Conservation (phyloP, 1,140 invertebrate genomes). For the Aphis craccivora region DNA sequence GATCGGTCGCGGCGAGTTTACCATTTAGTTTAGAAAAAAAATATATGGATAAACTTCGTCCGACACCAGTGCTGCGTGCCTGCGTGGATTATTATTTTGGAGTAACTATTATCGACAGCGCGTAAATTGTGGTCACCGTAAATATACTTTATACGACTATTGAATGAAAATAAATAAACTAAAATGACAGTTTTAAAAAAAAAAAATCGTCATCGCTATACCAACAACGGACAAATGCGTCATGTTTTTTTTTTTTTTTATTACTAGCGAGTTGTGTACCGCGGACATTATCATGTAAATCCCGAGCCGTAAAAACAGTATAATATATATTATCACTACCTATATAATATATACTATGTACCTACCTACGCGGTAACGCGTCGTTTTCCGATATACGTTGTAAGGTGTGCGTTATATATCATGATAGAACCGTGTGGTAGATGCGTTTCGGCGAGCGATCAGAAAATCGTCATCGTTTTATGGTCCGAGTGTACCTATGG, state of each 20-base stretch:
- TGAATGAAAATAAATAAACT: not conserved
- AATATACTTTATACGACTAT: not conserved
- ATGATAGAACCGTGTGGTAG: not conserved
- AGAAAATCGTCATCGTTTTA: not conserved
- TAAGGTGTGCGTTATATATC: too few relatives aligned
- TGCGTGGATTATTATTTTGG: not conserved
- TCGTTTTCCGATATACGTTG: too few relatives aligned
- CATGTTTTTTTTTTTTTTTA: too few relatives aligned
- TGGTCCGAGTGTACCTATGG: not conserved
- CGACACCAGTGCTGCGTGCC: not conserved
- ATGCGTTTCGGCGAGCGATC: not conserved
- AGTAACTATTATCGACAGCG: not conserved
- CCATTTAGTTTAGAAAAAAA: not conserved
- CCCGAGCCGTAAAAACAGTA: not conserved
- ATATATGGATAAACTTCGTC: not conserved
- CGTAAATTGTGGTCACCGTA: not conserved
- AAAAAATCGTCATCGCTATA: not conserved
- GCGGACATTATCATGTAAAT: not conserved
- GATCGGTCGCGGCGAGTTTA: not conserved
- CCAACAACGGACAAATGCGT: not conserved
- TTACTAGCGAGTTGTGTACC: not conserved
- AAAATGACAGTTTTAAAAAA: not conserved
- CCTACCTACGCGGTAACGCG: not conserved
- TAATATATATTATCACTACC: not conserved
- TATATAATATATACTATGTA: not conserved